Evolutionary conservation across 1,140 invertebrate species (phyloP), one percentile per base, ranked within the genome.

Genomic region (Drosophila pseudoobscura): DNA sequence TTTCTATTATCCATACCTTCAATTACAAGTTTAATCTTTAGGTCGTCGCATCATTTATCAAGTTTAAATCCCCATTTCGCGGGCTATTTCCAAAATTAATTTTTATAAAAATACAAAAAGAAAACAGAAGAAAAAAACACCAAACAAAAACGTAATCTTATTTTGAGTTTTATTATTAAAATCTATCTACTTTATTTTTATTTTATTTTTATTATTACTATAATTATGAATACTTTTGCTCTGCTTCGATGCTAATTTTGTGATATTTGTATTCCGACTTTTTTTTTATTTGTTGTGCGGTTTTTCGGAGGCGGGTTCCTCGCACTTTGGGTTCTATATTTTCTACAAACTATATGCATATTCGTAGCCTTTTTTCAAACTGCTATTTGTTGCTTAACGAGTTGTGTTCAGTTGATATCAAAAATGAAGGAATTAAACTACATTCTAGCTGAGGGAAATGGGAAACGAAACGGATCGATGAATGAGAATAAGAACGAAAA

Each of bases 161-260:
- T 74, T 88, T 88, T 88, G 83, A 88, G 78, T 87, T 87, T 87
- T 88, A 88, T 87, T 88, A 68, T 39, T 39, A 39, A 39, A 4
- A 4, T 13, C 11, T 13, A 4, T 39, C 4, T 13, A 39, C 35
- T 13, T 72, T 49, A 59, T 55, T 78, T 52, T 52, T 44, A 49
- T 17, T 17, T 17, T 17, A 17, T 17, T 17, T 17, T 17, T 17
- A 59, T 55, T 78, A 55, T 52, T 44, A 49, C 61, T 62, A 53
- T 73, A 15, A 31, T 57, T 61, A 63, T 46, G 35, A 45, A 83
- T 72, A 55, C 22, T 61, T 73, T 85, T 87, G 83, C 83, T 87
- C 78, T 76, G 78, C 83, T 75, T 87, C 72, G 75, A 78, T 87
- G 83, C 83, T 87, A 87, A 78, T 88, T 87, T 88, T 87, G 83